Evolutionary conservation across 2,888 invertebrate species (phyloP).

Genomic region (Villa cingulata): DNA sequence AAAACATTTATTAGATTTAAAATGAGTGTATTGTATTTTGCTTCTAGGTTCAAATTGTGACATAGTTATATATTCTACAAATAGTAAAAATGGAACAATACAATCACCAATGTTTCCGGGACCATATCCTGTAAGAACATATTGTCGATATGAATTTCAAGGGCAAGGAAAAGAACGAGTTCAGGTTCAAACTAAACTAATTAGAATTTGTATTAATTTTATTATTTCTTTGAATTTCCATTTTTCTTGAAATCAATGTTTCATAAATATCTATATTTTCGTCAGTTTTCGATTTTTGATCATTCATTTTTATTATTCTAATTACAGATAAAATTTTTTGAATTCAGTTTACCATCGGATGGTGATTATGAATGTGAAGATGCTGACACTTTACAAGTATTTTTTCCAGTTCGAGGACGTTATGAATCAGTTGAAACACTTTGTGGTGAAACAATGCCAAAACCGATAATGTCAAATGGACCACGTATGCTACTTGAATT

Average conservation of each 20-base stretch:
- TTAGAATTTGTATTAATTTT: too few relatives aligned
- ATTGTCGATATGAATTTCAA: constrained; percentile 82
- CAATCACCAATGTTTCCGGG: constrained; percentile 76
- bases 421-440: constrained; percentile 77
- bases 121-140: constrained; percentile 63
- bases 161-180: constrained; percentile 74
- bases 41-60: constrained; percentile 65
- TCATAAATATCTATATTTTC: too few relatives aligned
- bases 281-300: too few relatives aligned
- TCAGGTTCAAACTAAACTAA: constrained; percentile 55
- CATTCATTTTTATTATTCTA: too few relatives aligned
- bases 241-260: too few relatives aligned
- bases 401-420: constrained; percentile 67
- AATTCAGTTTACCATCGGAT: constrained; percentile 31
- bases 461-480: constrained; percentile 86
- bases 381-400: constrained; percentile 37
- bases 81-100: constrained; percentile 67
- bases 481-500: constrained; percentile 77
- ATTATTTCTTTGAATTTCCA: too few relatives aligned
- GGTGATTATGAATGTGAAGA: constrained; percentile 26
- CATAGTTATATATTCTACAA: constrained; percentile 63
- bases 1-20: too few relatives aligned
- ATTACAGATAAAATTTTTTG: constrained; percentile 33
- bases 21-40: too few relatives aligned
- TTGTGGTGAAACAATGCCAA: constrained; percentile 70